Evolutionary conservation across 2,797 vertebrate genomes (phyloP), one percentile per base, ranked within the genome.

Genomic region (Helostoma temminkii): DNA sequence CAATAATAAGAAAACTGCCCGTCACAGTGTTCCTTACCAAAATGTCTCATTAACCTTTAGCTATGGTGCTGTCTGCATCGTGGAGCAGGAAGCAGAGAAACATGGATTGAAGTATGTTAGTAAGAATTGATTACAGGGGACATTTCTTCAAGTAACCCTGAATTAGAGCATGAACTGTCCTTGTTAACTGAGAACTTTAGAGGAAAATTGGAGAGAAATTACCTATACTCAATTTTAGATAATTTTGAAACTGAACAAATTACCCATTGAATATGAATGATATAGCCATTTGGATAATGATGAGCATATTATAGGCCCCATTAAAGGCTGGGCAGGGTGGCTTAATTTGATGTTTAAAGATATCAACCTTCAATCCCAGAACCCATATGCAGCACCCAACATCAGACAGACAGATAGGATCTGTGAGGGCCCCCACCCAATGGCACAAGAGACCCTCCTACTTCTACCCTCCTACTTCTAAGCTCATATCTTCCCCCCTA

Each of bases 211-310:
- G 19, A 57, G 18, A 39, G 16, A 52, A 67, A 53, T 70, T 22
- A 57, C 49, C 67, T 70, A 24, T 24, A 64, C n/a, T 61, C 32
- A 12, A 58, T 56, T 84, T 74, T 24, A 64, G 49, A 71, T 58
- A 32, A 14, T 64, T 54, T 22, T 42, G 36, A 16, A 12, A 72
- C 62, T 66, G 24, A 75, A 71, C 62, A 74, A 76, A 68, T 67
- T 49, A 28, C 34, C 43, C 53, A 73, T 47, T 76, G 61, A 68
- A 19, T 60, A 56, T 69, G 64, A 77, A 61, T 60, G 21, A 78
- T 58, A 57, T 58, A 42, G 69, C 26, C 34, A 82, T 76, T 80
- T 68, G 53, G 56, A 59, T 76, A 57, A 61, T 61, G 64, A 64
- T 66, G 45, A 69, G 16, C 37, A 58, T 65, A 78, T 74, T 82